Evolutionary conservation across 2,113 vertebrate genomes (phyloP).

Genomic region (Thamnaconus septentrionalis): DNA sequence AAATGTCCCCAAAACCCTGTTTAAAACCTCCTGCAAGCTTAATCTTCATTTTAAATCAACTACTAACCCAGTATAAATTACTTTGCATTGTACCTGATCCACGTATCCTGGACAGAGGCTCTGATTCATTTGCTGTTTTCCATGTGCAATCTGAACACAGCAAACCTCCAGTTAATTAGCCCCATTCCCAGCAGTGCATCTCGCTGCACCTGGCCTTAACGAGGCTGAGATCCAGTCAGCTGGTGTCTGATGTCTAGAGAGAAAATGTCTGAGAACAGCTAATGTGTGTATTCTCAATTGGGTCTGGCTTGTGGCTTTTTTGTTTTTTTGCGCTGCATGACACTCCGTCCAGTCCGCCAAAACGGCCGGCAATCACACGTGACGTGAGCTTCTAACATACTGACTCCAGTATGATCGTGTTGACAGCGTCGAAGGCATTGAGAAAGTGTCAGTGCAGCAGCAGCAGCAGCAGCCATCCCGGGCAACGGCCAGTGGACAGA

Average conservation of each 20-base stretch:
- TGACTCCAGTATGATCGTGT: not conserved
- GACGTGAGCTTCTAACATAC: not conserved
- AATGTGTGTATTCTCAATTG: not conserved
- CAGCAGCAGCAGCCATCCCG: not conserved
- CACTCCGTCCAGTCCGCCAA: not conserved
- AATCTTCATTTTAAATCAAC: no score
- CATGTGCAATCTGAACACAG: no score
- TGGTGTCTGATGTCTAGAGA: not conserved
- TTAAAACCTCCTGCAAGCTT: no score
- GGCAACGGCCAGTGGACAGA: not conserved
- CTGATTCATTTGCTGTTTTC: no score
- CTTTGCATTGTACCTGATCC: no score
- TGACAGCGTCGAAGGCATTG: not conserved
- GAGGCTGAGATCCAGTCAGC: no score
- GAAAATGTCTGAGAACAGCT: constrained; percentile 9
- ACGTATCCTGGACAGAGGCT: no score
- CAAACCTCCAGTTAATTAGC: no score
- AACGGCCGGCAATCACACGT: not conserved
- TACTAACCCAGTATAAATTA: no score
- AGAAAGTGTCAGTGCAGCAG: not conserved
- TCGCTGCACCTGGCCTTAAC: no score
- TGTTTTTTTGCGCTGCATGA: constrained; percentile 36
- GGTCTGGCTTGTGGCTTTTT: constrained; percentile 18
- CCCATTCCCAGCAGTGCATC: no score
- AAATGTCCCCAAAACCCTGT: no score